These are phyloP conservation scores for Steatornis caripensis DNA, from an alignment of 2,113 vertebrate genomes.

Conservation along the genomic window DNA sequence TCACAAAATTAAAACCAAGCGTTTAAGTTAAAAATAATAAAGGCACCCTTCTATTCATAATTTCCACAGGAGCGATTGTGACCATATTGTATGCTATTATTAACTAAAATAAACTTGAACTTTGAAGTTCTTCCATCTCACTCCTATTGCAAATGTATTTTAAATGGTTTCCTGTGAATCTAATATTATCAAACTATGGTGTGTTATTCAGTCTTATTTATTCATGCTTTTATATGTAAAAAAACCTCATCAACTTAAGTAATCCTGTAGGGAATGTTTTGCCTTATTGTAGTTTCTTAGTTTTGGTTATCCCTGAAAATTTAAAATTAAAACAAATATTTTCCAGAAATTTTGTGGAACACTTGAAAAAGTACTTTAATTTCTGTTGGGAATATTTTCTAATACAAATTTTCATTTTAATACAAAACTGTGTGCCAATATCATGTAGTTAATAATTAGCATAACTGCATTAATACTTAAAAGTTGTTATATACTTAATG, in stretches of 20 bases:
- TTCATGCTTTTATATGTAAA: slow-evolving; percentile 5
- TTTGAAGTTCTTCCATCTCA: background rate
- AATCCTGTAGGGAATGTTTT: slow-evolving; percentile 18
- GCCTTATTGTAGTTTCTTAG: background rate
- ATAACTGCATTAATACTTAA: background rate
- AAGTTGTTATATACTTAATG: background rate
- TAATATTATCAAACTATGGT: background rate
- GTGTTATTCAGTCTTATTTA: background rate
- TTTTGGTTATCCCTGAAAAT: slow-evolving; percentile 33
- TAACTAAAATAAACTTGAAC: background rate
- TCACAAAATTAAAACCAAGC: background rate
- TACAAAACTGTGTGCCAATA: background rate
- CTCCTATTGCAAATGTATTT: background rate
- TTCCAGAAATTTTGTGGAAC: background rate
- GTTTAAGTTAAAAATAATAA: background rate
- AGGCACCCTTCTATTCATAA: background rate
- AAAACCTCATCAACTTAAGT: slow-evolving; percentile 1
- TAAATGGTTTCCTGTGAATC: slow-evolving; percentile 10
- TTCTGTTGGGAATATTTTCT: background rate
- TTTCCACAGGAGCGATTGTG: background rate
- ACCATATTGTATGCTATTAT: background rate
- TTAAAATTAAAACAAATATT: slow-evolving; percentile 30
- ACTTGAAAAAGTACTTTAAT: slow-evolving; percentile 6
- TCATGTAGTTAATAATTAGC: background rate
- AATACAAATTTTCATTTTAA: background rate